Percentiles rank a stretch among this genome's conserved stretches.
These are phyloP conservation scores for Parascotia fuliginaria DNA, from an alignment of 2,888 invertebrate species.

Conservation along the genomic window DNA sequence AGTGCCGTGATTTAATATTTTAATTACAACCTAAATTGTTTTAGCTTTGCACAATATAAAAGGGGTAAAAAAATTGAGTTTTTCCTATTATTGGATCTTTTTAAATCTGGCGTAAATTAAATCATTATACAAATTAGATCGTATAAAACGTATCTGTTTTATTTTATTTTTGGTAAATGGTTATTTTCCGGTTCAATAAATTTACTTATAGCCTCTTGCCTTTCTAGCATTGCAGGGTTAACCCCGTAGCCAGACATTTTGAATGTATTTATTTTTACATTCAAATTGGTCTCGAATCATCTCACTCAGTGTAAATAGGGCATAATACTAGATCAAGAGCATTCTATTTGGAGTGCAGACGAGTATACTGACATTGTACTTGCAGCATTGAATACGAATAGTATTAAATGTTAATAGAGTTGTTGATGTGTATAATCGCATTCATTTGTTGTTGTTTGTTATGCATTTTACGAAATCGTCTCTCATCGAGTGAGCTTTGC, in stretches of 20 bases:
- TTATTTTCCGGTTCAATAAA: not conserved
- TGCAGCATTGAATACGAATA: constrained; percentile 28
- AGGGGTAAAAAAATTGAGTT: no score
- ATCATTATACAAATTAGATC: no score
- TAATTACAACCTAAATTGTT: no score
- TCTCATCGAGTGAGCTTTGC: no score
- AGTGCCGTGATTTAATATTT: no score
- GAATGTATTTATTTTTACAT: constrained; percentile 13
- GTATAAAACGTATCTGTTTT: no score
- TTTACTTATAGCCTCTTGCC: not conserved
- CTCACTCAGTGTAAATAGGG: constrained; percentile 47
- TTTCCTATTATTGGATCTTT: no score
- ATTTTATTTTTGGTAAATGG: not conserved
- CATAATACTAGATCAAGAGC: constrained; percentile 64
- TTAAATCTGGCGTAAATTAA: no score
- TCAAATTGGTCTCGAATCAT: constrained; percentile 27
- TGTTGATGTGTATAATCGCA: constrained; percentile 12
- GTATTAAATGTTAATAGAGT: constrained; percentile 7
- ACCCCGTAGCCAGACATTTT: not conserved
- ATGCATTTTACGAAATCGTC: not conserved
- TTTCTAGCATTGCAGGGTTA: not conserved
- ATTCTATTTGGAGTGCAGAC: constrained; percentile 59
- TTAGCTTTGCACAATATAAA: no score
- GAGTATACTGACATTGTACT: constrained; percentile 56
- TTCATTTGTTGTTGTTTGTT: not conserved